Percentiles rank a stretch among this genome's conserved stretches.
Conservation (phyloP, 1,140 invertebrate species). For the Philotrypesis tridentata region DNA sequence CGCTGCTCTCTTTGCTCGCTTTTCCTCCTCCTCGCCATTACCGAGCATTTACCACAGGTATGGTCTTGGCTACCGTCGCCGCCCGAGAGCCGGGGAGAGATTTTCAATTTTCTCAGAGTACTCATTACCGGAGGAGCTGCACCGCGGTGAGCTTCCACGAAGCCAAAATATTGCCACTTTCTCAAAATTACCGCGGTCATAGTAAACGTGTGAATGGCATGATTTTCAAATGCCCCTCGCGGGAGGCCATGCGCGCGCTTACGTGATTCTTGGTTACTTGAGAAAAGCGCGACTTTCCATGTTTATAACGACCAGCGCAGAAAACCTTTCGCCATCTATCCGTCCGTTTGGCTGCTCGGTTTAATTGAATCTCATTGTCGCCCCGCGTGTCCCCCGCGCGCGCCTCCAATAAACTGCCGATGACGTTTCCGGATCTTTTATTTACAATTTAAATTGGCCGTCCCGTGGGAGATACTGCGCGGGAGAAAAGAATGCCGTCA, state of each 20-base stretch:
- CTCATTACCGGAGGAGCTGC: slow-evolving; percentile 36
- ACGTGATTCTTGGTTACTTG: neutral
- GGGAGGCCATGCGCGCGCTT: neutral
- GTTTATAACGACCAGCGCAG: too few relatives aligned
- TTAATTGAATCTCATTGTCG: too few relatives aligned
- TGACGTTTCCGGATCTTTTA: neutral
- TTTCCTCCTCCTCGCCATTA: neutral
- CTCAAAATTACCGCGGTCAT: slow-evolving; percentile 38
- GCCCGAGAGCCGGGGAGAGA: slow-evolving; percentile 2
- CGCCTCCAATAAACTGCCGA: too few relatives aligned
- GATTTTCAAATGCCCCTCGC: neutral
- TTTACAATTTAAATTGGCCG: slow-evolving; percentile 18
- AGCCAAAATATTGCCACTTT: slow-evolving; percentile 43
- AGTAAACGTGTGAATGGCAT: slow-evolving; percentile 13
- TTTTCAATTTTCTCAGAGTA: slow-evolving; percentile 45
- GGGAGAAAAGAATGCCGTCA: slow-evolving; percentile 8
- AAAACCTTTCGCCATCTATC: too few relatives aligned
- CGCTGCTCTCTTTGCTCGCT: neutral
- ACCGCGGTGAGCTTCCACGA: neutral
- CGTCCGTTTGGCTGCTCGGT: too few relatives aligned
- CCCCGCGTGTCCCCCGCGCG: too few relatives aligned
- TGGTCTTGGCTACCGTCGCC: neutral
- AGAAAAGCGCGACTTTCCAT: too few relatives aligned
- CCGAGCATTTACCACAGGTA: neutral
- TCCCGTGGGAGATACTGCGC: neutral